Conservation (phyloP, 2,113 vertebrate species). For the Macheiramphus alcinus region DNA sequence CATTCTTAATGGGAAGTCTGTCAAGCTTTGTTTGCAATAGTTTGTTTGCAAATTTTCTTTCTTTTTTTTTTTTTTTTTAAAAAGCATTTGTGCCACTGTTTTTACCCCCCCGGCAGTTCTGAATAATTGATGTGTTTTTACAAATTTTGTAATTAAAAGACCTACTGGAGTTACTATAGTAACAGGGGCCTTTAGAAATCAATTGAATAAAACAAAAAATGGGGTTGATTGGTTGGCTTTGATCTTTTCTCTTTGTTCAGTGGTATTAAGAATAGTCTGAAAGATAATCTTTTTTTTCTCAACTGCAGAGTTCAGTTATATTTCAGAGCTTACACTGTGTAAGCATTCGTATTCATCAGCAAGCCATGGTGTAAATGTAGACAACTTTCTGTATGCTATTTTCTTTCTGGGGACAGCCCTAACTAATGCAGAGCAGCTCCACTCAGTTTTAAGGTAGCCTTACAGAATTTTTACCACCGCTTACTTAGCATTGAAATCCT, state of each 20-base stretch:
- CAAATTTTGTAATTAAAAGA: constrained; percentile 52
- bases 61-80: not conserved
- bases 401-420: not conserved
- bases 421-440: not conserved
- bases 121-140: constrained; percentile 16
- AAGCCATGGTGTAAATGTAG: not conserved
- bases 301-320: not conserved
- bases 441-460: not conserved
- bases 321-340: not conserved
- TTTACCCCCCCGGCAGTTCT: not conserved
- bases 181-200: constrained; percentile 37
- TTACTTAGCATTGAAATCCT: not conserved
- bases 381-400: not conserved
- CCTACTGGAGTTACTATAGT: constrained; percentile 50
- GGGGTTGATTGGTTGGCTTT: constrained; percentile 30
- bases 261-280: not conserved
- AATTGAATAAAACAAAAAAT: constrained; percentile 17
- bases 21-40: not conserved
- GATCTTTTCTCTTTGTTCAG: constrained; percentile 26
- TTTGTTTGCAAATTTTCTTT: not conserved
- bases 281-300: not conserved
- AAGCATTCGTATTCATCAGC: not conserved
- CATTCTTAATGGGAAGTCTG: not conserved
- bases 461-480: not conserved
- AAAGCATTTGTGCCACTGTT: not conserved